Evolutionary conservation across 2,113 vertebrate genomes (phyloP), one percentile per base, ranked within the genome.

Genomic region (Enhydra lutris): DNA sequence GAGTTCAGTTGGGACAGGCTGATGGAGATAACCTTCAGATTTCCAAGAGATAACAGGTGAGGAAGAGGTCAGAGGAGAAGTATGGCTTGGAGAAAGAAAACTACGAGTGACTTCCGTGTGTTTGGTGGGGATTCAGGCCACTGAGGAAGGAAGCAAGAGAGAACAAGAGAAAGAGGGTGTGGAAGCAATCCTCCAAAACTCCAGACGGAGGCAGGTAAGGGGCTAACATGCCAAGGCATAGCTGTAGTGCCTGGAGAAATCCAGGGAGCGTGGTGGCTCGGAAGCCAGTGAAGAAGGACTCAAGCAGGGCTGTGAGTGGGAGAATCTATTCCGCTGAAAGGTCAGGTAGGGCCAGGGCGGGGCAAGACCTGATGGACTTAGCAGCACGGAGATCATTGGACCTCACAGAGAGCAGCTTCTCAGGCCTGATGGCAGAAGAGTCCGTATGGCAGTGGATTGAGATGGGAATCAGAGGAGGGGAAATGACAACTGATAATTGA

Each of bases 401-500:
- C 31, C 63, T 61, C 11, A 20, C 31, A 1, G n/a, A 61, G 47
- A 88, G 69, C 34, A 42, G 67, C 24, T 3, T n/a, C 31, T 31
- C 57, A 69, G 71, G 50, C 11, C 45, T 11, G 45, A 36, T 9
- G 61, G 42, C 12, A 3, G 83, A 11, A 65, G 69, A 39, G 13
- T 24, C n/a, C 20, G 0, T 0, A 0, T 0, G 10, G 36, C 39
- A n/a, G 42, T 20, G 3, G 7, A 31, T 2, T 1, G 47, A 90
- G 36, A 50, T 23, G 17, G 39, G 34, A 12, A 4, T 3, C 11
- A 2, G 24, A 67, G 42, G 21, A 69, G n/a, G 45, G 39, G 21
- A 94, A 61, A 11, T 6, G 36, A 12, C 0, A 11, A 31, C 52
- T 3, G 1, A 10, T 4, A 0, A 21, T 3, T 5, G 34, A 21